phyloP scores from a whole-genome alignment of 2,113 vertebrate genomes.

The Cettia cetti region DNA sequence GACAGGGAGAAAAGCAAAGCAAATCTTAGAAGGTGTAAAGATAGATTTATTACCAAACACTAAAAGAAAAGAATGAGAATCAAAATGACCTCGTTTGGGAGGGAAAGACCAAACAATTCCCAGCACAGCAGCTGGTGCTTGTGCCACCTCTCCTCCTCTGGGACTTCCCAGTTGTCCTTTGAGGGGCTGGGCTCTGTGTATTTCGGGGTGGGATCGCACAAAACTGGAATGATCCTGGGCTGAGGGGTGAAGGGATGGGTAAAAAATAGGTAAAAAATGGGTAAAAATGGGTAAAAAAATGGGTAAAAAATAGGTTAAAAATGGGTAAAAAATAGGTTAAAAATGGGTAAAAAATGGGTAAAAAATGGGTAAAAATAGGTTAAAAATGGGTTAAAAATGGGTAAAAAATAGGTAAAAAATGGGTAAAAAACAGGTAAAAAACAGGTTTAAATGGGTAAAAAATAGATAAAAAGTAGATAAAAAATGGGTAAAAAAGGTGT shows the following conservation, averaged over 20 bases:
- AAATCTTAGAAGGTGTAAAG: no score
- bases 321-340: no score
- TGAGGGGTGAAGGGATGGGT: background rate
- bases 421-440: no score
- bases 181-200: accelerated
- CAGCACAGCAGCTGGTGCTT: accelerated
- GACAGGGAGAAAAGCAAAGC: no score
- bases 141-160: accelerated
- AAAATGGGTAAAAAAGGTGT: background rate
- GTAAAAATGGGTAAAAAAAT: no score
- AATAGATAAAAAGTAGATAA: background rate
- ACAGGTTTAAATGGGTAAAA: background rate
- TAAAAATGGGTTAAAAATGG: no score
- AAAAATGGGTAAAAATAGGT: no score
- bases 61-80: no score
- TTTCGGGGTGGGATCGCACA: background rate
- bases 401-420: no score
- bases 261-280: background rate
- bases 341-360: background rate
- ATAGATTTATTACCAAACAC: no score
- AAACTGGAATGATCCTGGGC: background rate
- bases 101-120: background rate
- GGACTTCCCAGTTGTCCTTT: accelerated
- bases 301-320: no score
- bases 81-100: no score